Evolutionary conservation across 2,113 vertebrate genomes (phyloP).

Genomic region (Scopus umbretta): DNA sequence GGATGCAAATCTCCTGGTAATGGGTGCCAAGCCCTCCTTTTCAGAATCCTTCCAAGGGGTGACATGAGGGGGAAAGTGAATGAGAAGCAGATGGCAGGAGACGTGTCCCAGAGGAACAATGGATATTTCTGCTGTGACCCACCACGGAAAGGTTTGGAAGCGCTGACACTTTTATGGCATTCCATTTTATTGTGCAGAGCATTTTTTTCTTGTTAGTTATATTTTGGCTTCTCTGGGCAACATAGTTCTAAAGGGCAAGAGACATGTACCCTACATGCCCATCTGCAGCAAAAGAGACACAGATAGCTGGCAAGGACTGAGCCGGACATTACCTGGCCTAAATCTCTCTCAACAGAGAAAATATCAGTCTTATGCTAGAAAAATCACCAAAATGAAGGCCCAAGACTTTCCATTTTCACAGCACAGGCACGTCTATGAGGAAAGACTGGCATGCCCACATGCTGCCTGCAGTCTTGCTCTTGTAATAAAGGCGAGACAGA

Average conservation of each 20-base stretch:
- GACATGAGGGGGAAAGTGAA: not conserved
- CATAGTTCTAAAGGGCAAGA: conserved; percentile 32
- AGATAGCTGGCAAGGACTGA: not conserved
- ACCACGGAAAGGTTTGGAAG: conserved; percentile 52
- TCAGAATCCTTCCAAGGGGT: conserved; percentile 17
- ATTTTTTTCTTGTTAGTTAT: conserved; percentile 49
- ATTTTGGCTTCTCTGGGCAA: conserved; percentile 35
- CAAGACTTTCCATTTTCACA: not conserved
- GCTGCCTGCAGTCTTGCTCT: not conserved
- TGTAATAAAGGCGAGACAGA: not conserved
- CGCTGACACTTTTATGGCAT: conserved; percentile 47
- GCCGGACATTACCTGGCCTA: not conserved
- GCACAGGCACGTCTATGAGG: not conserved
- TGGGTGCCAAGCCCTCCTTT: not conserved
- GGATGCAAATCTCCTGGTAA: conserved; percentile 10
- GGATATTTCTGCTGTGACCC: conserved; percentile 57
- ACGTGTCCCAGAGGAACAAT: not conserved
- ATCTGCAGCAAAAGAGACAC: not conserved
- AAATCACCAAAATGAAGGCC: not conserved
- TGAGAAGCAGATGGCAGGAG: conserved; percentile 49
- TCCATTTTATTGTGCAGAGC: conserved; percentile 34
- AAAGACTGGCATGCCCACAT: not conserved
- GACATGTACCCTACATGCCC: not conserved
- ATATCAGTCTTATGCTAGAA: not conserved
- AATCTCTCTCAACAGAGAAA: not conserved